These are phyloP conservation scores for Polylopha cassiicola DNA, from an alignment of 2,888 invertebrate species.

Conservation along the genomic window DNA sequence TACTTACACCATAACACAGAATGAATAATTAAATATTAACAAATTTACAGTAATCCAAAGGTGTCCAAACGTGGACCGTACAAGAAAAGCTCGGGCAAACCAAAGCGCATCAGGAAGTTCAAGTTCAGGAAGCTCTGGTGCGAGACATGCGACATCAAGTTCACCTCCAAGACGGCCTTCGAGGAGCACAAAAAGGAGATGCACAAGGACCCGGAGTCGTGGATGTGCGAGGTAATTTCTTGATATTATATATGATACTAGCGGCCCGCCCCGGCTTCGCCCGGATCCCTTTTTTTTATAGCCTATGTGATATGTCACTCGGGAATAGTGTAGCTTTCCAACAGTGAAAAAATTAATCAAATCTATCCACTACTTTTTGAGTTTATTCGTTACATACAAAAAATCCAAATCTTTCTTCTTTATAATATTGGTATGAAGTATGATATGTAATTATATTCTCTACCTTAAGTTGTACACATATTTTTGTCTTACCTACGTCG, in stretches of 20 bases:
- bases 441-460: too few relatives aligned
- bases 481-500: too few relatives aligned
- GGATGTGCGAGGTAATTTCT: constrained; percentile 43
- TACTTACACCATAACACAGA: too few relatives aligned
- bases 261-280: too few relatives aligned
- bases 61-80: constrained; percentile 5
- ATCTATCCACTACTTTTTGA: too few relatives aligned
- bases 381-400: too few relatives aligned
- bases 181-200: constrained; percentile 34
- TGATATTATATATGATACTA: neutral
- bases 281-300: neutral
- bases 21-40: too few relatives aligned
- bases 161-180: constrained; percentile 32
- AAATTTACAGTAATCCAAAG: too few relatives aligned
- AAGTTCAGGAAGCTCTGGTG: constrained; percentile 12
- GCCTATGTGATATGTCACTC: neutral
- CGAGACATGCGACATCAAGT: constrained; percentile 34
- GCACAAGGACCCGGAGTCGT: constrained; percentile 33
- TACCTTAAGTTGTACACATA: too few relatives aligned
- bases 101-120: constrained; percentile 3
- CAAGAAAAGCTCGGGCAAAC: constrained; percentile 3
- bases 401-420: too few relatives aligned
- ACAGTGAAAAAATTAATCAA: too few relatives aligned
- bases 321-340: neutral
- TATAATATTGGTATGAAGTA: too few relatives aligned